phyloP scores from a whole-genome alignment of 2,888 invertebrate species.

The Chrysomela aeneicollis region DNA sequence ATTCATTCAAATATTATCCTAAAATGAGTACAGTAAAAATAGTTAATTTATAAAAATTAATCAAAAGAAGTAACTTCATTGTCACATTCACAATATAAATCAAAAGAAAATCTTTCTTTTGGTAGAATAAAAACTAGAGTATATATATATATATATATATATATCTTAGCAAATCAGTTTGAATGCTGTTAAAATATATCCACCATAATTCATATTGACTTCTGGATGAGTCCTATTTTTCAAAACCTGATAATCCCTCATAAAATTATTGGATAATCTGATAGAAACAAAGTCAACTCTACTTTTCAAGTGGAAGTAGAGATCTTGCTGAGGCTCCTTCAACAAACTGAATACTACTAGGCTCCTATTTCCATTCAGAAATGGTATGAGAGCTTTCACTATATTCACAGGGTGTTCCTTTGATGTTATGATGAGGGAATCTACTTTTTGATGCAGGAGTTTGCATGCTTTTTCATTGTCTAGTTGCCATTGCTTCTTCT shows the following conservation, averaged over 20 bases:
- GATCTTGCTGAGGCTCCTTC: conserved; percentile 84
- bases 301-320: conserved; percentile 81
- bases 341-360: conserved; percentile 84
- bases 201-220: conserved; percentile 90
- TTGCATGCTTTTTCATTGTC: conserved; percentile 74
- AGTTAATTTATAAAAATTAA: no score
- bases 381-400: conserved; percentile 76
- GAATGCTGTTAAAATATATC: conserved; percentile 84
- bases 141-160: background rate
- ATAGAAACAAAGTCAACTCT: conserved; percentile 76
- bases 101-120: background rate
- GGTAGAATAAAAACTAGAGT: background rate
- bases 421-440: conserved; percentile 79
- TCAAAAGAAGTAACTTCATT: no score
- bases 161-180: conserved; percentile 47
- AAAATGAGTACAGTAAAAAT: no score
- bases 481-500: conserved; percentile 67
- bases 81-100: background rate
- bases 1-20: no score
- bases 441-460: conserved; percentile 71
- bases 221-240: conserved; percentile 94
- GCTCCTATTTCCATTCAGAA: conserved; percentile 81
- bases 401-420: conserved; percentile 89
- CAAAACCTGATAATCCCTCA: conserved; percentile 89
- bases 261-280: conserved; percentile 84